Evolutionary conservation across 2,113 vertebrate species (phyloP).

Genomic region (human (Homo sapiens)): GRCh38 chr13:77340501-77341000

Average conservation of each 20-base stretch:
- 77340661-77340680: neutral
- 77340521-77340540: neutral
- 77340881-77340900: neutral
- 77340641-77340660: slow-evolving; percentile 10
- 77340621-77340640: neutral
- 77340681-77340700: slow-evolving; percentile 20
- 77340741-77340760: neutral
- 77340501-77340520: slow-evolving; percentile 11
- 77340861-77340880: neutral
- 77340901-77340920: neutral
- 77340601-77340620: neutral
- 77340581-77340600: neutral
- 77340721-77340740: neutral
- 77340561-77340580: neutral
- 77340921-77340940: neutral
- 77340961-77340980: neutral
- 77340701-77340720: neutral
- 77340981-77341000: neutral
- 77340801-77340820: neutral
- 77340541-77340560: neutral
- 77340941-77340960: neutral
- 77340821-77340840: neutral
- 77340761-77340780: neutral
- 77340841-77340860: neutral
- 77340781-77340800: neutral